A percentile compares a stretch with the other conserved stretches of the same genome.
These are phyloP conservation scores for Muntiacus reevesi DNA, from an alignment of 2,113 vertebrate species.

Conservation along the genomic window DNA sequence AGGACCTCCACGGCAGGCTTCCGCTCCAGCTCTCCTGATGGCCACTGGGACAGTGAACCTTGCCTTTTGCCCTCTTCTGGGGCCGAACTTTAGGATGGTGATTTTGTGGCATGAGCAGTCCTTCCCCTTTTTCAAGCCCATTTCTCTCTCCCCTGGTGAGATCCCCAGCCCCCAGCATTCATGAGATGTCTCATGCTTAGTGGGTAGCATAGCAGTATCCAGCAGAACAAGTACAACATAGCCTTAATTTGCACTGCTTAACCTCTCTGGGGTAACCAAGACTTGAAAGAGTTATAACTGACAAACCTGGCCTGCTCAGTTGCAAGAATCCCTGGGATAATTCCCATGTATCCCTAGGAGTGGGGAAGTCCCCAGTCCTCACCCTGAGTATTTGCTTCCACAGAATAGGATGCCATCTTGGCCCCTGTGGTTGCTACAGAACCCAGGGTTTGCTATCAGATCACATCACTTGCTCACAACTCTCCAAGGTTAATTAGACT, in stretches of 20 bases:
- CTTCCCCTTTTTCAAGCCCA: background rate
- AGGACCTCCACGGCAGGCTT: background rate
- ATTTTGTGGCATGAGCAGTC: background rate
- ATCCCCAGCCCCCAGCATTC: background rate
- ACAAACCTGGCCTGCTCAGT: background rate
- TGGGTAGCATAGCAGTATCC: background rate
- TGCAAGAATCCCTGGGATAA: background rate
- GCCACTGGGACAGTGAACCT: background rate
- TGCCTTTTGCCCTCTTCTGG: background rate
- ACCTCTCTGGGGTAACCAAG: background rate
- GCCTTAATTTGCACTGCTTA: background rate
- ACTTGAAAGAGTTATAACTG: background rate
- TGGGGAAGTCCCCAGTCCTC: background rate
- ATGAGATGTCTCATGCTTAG: background rate
- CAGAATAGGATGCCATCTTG: background rate
- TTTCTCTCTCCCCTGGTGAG: background rate
- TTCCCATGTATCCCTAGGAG: background rate
- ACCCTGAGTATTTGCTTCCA: background rate
- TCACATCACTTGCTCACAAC: background rate
- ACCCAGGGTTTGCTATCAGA: background rate
- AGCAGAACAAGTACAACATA: background rate
- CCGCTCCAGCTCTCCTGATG: background rate
- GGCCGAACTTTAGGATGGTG: background rate
- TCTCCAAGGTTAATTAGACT: background rate
- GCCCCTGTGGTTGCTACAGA: background rate